Evolutionary conservation across 2,113 vertebrate species (phyloP), one percentile per base, ranked within the genome.

Genomic region (Platysteira castanea): DNA sequence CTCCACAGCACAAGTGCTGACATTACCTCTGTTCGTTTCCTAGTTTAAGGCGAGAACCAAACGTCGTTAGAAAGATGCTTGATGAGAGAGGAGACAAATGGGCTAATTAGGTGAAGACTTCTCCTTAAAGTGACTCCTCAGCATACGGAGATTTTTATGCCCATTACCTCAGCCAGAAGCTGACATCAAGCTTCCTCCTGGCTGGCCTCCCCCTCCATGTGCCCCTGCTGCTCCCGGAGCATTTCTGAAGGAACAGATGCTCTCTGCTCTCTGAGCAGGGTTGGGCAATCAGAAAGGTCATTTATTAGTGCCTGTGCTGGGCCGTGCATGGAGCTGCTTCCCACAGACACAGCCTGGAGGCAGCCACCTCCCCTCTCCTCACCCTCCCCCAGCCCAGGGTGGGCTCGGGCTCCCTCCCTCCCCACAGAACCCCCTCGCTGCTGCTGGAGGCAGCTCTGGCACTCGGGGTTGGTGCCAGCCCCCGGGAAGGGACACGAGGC

Each of bases 121-220:
- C 22, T 82, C 60, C 81, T 78, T 89, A 33, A 78, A 82, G 61
- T 41, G 69, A 75, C 88, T 89, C 33, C 78, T 87, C 77, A 87
- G 92, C 93, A 89, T 7, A 75, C 4, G 69, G 84, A 79, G 90
- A 39, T 31, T 91, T 94, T 89, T 47, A 85, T 78, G 81, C 13
- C 64, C 87, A 94, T 96, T 91, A 95, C 87, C 92, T 94, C 93
- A 94, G 93, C 77, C 10, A 22, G 47, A 18, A 82, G 93, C 90
- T 97, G 95, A 91, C 92, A 92, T 93, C 84, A 94, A 50, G 21
- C 54, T 84, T 84, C 60, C 81, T 84, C 60, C 81, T 89, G 81
- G 87, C 87, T 87, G 84, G 81, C 71, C 84, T 89, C 41, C 47
- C 64, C 71, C 35, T 46, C 67, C 30, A 15, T 37, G 59, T 47